Evolutionary conservation across 1,140 invertebrate genomes (phyloP).

Genomic region (Platyura marginata): DNA sequence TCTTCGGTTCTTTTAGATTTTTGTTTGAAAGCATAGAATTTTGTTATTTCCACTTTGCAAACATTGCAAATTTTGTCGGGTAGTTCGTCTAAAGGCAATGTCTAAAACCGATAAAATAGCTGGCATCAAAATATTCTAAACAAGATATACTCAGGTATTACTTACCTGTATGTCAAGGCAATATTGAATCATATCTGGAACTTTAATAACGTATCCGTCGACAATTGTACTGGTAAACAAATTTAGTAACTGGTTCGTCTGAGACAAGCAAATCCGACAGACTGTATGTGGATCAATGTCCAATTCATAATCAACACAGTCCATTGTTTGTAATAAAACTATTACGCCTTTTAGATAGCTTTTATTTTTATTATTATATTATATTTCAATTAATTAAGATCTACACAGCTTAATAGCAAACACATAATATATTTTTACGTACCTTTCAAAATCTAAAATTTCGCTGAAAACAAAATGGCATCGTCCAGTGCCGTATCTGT

Average conservation of each 20-base stretch:
- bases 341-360: no score
- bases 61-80: conserved; percentile 1
- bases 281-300: conserved; percentile 1
- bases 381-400: no score
- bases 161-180: neutral
- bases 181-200: neutral
- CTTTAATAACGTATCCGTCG: neutral
- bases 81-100: no score
- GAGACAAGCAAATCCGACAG: conserved; percentile 1
- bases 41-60: neutral
- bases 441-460: no score
- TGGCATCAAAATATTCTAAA: neutral
- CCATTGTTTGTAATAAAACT: no score
- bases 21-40: conserved; percentile 1
- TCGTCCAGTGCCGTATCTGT: no score
- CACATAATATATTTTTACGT: no score
- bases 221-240: neutral
- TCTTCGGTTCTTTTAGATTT: neutral
- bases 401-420: no score
- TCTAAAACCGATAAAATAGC: no score
- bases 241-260: neutral
- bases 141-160: neutral
- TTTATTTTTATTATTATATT: no score
- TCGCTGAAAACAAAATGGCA: no score
- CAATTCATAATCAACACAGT: no score